Conservation (phyloP, 1,140 invertebrate genomes). For the Glossosoma conforme region DNA sequence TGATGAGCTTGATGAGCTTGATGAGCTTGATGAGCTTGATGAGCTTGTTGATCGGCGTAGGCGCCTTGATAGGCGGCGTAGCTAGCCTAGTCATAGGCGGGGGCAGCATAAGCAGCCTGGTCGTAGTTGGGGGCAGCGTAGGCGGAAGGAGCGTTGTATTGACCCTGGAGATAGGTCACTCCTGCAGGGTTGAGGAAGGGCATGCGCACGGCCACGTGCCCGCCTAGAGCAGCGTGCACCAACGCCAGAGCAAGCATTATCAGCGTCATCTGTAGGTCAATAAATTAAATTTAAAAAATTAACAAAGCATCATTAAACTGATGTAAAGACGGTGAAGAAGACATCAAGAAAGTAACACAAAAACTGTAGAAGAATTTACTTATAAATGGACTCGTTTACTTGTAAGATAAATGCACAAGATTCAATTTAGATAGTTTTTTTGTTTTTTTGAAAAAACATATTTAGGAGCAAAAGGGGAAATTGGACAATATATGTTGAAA, state of each 20-base stretch:
- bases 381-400: too few relatives aligned
- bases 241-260: constrained; percentile 36
- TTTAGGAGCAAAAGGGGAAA: too few relatives aligned
- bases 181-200: constrained; percentile 49
- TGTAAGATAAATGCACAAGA: background rate
- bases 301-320: background rate
- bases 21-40: background rate
- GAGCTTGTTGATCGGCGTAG: constrained; percentile 28
- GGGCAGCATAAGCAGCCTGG: constrained; percentile 25
- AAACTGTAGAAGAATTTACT: too few relatives aligned
- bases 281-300: background rate
- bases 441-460: too few relatives aligned
- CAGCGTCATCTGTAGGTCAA: constrained; percentile 35
- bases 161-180: constrained; percentile 42
- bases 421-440: too few relatives aligned
- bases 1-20: too few relatives aligned
- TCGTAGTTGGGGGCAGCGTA: constrained; percentile 1
- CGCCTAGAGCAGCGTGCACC: constrained; percentile 35
- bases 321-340: background rate
- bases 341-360: background rate
- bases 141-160: constrained; percentile 18
- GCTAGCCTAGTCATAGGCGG: constrained; percentile 35
- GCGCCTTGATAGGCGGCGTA: constrained; percentile 38
- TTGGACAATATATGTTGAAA: too few relatives aligned
- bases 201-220: constrained; percentile 41